Evolutionary conservation across 2,888 invertebrate species (phyloP).

Genomic region (Parapristionchus giblindavisi): DNA sequence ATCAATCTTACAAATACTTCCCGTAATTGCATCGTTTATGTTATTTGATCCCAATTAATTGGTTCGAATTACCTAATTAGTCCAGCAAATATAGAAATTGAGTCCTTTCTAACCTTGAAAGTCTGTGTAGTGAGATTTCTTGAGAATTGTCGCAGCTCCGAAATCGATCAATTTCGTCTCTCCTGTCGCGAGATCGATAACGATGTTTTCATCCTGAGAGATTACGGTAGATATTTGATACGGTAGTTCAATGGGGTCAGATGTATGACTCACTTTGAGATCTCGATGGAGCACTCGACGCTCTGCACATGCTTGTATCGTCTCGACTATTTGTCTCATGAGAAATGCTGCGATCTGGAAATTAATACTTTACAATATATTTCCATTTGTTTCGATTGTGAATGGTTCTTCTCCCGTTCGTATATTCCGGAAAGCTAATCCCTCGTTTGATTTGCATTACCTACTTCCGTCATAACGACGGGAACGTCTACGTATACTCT

Average conservation of each 20-base stretch:
- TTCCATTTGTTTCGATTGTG: neutral
- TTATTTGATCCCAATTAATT: no score
- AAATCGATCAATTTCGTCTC: constrained; percentile 66
- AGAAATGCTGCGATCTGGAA: constrained; percentile 60
- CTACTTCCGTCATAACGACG: no score
- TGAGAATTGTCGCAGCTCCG: constrained; percentile 65
- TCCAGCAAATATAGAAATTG: constrained; percentile 2
- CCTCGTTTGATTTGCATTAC: no score
- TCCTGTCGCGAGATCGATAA: constrained; percentile 64
- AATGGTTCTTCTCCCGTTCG: neutral
- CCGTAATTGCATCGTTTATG: no score
- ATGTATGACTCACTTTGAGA: constrained; percentile 54
- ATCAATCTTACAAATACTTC: no score
- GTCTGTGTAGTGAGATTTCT: constrained; percentile 62
- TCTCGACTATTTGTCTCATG: constrained; percentile 64
- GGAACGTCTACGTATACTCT: no score
- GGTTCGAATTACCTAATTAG: no score
- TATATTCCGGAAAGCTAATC: neutral
- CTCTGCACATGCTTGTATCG: constrained; percentile 58
- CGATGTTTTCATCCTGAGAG: constrained; percentile 65
- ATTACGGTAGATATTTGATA: neutral
- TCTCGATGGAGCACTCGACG: constrained; percentile 65
- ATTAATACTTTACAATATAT: no score
- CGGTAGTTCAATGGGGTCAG: constrained; percentile 1
- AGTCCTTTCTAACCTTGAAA: constrained; percentile 59